phyloP scores from a whole-genome alignment of 2,888 invertebrate genomes.

The Hydrotaea diabolus region DNA sequence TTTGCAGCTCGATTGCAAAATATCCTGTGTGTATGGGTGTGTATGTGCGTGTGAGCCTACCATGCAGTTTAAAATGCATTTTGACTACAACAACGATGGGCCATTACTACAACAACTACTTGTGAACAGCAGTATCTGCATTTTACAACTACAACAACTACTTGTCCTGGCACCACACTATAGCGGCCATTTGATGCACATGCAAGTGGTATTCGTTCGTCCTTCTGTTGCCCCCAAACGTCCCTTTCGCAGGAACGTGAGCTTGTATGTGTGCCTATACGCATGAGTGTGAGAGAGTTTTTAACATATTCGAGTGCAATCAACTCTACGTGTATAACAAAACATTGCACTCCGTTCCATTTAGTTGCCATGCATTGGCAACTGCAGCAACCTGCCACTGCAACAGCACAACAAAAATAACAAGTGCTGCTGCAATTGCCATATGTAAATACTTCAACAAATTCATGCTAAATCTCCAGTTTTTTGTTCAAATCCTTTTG shows the following conservation, averaged over 20 bases:
- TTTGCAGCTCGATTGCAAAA: neutral
- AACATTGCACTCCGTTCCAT: slow-evolving; percentile 35
- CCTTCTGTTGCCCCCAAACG: neutral
- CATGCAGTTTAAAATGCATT: slow-evolving; percentile 67
- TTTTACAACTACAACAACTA: neutral
- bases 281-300: slow-evolving; percentile 31
- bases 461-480: slow-evolving; percentile 56
- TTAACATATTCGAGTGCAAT: slow-evolving; percentile 60
- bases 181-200: neutral
- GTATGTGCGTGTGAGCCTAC: slow-evolving; percentile 17
- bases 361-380: slow-evolving; percentile 55
- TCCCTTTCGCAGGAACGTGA: slow-evolving; percentile 9
- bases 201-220: neutral
- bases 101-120: slow-evolving; percentile 4
- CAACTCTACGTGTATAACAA: slow-evolving; percentile 56
- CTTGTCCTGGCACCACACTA: slow-evolving; percentile 6
- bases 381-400: slow-evolving; percentile 9
- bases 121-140: slow-evolving; percentile 7
- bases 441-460: slow-evolving; percentile 49
- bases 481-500: slow-evolving; percentile 6
- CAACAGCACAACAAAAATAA: neutral
- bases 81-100: slow-evolving; percentile 42
- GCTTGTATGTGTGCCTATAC: neutral
- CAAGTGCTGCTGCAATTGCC: neutral
- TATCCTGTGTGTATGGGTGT: neutral